Evolutionary conservation across 2,113 vertebrate species (phyloP).

Genomic region (Larimichthys crocea): DNA sequence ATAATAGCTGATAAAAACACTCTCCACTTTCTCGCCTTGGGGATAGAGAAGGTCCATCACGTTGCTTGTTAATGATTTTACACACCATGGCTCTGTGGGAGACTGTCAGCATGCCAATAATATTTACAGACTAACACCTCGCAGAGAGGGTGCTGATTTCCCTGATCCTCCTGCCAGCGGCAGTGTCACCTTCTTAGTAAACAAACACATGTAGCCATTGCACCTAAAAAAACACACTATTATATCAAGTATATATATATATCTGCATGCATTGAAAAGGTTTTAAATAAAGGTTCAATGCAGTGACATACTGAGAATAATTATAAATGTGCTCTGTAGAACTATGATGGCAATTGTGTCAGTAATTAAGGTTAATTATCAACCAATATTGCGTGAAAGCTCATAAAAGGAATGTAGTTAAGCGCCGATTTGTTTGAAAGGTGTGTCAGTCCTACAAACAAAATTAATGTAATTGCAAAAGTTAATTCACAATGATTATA

Average conservation of each 20-base stretch:
- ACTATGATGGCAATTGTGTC: neutral
- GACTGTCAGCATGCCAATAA: slow-evolving; percentile 80
- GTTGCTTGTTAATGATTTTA: slow-evolving; percentile 80
- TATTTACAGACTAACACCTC: slow-evolving; percentile 83
- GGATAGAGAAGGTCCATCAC: slow-evolving; percentile 67
- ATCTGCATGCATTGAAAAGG: neutral
- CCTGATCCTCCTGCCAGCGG: slow-evolving; percentile 49
- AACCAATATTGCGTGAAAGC: neutral
- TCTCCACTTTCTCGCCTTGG: slow-evolving; percentile 75
- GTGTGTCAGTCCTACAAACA: neutral
- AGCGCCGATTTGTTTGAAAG: neutral
- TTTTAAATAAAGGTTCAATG: neutral
- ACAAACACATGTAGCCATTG: slow-evolving; percentile 47
- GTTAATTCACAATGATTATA: neutral
- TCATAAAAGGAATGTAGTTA: neutral
- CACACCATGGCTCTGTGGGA: slow-evolving; percentile 68
- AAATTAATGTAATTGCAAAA: neutral
- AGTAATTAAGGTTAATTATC: neutral
- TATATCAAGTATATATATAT: neutral
- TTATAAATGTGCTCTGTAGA: neutral
- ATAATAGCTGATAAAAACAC: slow-evolving; percentile 76
- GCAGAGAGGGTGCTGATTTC: slow-evolving; percentile 56
- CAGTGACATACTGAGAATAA: neutral
- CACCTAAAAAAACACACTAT: slow-evolving; percentile 4
- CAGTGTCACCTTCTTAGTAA: slow-evolving; percentile 51